Evolutionary conservation across 2,113 vertebrate species (phyloP).

Genomic region (Antechinus flavipes): DNA sequence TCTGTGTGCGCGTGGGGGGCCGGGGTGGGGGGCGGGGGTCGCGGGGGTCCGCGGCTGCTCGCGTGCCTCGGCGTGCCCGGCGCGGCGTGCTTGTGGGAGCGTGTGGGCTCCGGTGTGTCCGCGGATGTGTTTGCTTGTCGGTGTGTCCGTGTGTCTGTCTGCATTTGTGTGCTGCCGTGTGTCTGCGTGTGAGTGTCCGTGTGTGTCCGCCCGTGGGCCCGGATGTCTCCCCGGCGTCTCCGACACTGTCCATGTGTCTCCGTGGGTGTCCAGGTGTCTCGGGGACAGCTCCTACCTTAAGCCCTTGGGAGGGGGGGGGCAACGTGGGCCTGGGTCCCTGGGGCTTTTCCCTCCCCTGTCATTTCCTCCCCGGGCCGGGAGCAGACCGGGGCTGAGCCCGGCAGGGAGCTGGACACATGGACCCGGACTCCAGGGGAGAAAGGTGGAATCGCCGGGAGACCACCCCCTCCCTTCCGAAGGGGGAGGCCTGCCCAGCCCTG

Average conservation of each 20-base stretch:
- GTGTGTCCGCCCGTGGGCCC: slow-evolving; percentile 69
- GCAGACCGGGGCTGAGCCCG: slow-evolving; percentile 59
- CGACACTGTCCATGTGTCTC: background rate
- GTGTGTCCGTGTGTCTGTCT: slow-evolving; percentile 61
- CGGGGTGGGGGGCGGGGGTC: slow-evolving; percentile 1
- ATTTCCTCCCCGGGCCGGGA: slow-evolving; percentile 74
- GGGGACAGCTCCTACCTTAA: background rate
- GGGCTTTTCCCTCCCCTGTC: slow-evolving; percentile 57
- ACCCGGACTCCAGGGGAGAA: slow-evolving; percentile 71
- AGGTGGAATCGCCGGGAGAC: slow-evolving; percentile 69
- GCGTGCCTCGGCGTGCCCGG: slow-evolving; percentile 69
- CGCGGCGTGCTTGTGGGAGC: slow-evolving; percentile 58
- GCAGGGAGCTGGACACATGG: slow-evolving; percentile 75
- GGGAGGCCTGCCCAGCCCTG: slow-evolving; percentile 55
- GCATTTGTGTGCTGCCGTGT: slow-evolving; percentile 30
- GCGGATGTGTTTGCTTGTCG: slow-evolving; percentile 52
- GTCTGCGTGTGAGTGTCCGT: slow-evolving; percentile 51
- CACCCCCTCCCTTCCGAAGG: slow-evolving; percentile 4
- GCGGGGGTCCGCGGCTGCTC: slow-evolving; percentile 68
- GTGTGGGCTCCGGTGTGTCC: slow-evolving; percentile 55
- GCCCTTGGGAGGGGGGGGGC: slow-evolving; percentile 36
- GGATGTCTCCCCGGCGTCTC: background rate
- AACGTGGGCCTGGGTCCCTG: slow-evolving; percentile 51
- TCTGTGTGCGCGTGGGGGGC: slow-evolving; percentile 69
- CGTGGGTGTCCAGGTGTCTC: background rate